Conservation (phyloP, 2,888 invertebrate genomes). For the Itoplectis maculator region DNA sequence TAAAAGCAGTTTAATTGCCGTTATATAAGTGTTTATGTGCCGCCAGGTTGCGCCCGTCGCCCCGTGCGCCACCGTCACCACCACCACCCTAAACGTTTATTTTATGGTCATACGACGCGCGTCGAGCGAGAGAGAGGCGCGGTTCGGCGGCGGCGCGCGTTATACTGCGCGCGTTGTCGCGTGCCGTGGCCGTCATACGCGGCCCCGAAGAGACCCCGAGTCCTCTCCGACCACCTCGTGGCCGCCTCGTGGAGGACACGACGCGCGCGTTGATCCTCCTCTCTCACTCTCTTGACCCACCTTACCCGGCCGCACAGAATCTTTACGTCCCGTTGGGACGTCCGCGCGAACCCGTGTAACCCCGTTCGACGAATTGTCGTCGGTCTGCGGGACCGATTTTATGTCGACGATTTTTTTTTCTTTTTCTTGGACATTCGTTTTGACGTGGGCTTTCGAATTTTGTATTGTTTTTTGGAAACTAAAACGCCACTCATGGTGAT, state of each 20-base stretch:
- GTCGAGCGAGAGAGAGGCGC: conserved; percentile 69
- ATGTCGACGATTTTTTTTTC: neutral
- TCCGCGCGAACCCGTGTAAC: conserved; percentile 20
- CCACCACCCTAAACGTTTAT: conserved; percentile 84
- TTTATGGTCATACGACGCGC: conserved; percentile 84
- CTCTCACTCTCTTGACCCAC: conserved; percentile 66
- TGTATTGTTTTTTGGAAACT: too few relatives aligned
- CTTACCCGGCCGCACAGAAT: conserved; percentile 39
- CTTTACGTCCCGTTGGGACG: conserved; percentile 48
- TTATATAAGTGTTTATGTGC: conserved; percentile 85
- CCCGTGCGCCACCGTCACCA: conserved; percentile 83
- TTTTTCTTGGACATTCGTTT: neutral
- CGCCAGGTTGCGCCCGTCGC: conserved; percentile 81
- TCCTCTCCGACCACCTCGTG: conserved; percentile 68
- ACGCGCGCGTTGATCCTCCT: conserved; percentile 75
- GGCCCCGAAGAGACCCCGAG: conserved; percentile 66
- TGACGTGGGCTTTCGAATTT: neutral
- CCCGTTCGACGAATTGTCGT: conserved; percentile 25
- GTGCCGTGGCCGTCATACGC: conserved; percentile 82
- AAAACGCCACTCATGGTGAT: too few relatives aligned
- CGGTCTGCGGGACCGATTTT: neutral
- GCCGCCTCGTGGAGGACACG: conserved; percentile 58
- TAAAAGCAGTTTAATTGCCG: conserved; percentile 85
- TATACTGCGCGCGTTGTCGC: conserved; percentile 83
- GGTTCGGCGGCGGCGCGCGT: conserved; percentile 74